A percentile compares a stretch with the other conserved stretches of the same genome.
phyloP scores from a whole-genome alignment of 2,888 invertebrate genomes.

The Drosophila kuntzei region DNA sequence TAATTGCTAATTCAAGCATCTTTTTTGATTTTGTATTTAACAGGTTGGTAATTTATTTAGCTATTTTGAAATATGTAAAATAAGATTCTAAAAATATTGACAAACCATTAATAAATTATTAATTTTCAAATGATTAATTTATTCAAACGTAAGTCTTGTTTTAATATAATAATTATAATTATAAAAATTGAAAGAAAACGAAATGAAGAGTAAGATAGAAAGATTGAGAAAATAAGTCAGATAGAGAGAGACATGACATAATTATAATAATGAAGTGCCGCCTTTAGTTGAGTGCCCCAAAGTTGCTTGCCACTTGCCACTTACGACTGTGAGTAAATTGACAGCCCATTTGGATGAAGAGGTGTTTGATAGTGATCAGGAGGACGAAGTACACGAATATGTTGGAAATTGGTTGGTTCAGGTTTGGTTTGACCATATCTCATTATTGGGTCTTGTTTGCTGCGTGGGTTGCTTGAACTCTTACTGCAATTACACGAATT shows the following conservation, averaged over 20 bases:
- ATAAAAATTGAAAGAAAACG: no score
- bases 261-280: conserved; percentile 16
- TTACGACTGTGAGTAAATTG: conserved; percentile 20
- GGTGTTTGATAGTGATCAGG: conserved; percentile 2
- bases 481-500: conserved; percentile 27
- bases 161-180: no score
- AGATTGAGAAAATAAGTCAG: neutral
- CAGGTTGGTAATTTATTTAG: no score
- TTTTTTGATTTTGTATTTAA: no score
- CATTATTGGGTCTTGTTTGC: conserved; percentile 22
- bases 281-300: neutral
- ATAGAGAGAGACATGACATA: neutral
- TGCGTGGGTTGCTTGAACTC: conserved; percentile 10
- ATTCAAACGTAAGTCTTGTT: no score
- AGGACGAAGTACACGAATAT: neutral
- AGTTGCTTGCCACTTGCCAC: conserved; percentile 7
- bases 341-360: no score
- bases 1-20: no score
- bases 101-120: no score
- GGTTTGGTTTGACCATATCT: conserved; percentile 24
- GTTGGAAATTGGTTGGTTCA: neutral
- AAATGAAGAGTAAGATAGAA: no score
- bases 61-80: neutral
- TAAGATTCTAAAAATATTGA: neutral
- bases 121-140: no score